A percentile compares a stretch with the other conserved stretches of the same genome.
Evolutionary conservation across 2,888 invertebrate species (phyloP).

Genomic region (Thalpophila matura): DNA sequence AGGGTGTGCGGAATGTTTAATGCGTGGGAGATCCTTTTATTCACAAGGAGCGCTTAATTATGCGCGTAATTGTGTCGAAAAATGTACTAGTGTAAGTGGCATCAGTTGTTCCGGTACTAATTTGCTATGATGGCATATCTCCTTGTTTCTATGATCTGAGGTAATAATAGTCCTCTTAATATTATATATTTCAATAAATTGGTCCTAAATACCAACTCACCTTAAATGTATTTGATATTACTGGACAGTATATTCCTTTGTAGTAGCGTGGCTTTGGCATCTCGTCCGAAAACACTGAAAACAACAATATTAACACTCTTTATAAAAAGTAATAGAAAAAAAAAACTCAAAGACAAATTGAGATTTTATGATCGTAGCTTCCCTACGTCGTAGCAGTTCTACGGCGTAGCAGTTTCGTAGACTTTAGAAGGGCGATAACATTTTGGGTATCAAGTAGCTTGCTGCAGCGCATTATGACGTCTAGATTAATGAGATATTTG

Average conservation of each 20-base stretch:
- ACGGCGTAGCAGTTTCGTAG: conserved; percentile 27
- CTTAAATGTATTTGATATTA: conserved; percentile 96
- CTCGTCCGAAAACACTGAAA: conserved; percentile 75
- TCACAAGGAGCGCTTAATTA: too few species aligned
- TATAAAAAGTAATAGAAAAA: background rate
- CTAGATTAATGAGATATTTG: background rate
- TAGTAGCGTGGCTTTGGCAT: conserved; percentile 94
- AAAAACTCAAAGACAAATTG: background rate
- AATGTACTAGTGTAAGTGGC: too few species aligned
- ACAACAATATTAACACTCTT: background rate
- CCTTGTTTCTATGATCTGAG: too few species aligned
- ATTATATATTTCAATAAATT: too few species aligned
- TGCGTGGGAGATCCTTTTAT: too few species aligned
- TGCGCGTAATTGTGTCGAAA: too few species aligned
- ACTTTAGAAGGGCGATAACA: background rate
- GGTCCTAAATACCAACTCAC: too few species aligned
- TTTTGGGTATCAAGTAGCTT: background rate
- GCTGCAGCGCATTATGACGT: background rate
- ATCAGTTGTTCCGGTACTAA: too few species aligned
- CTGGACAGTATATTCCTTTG: conserved; percentile 96
- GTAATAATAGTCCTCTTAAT: too few species aligned
- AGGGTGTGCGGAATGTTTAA: too few species aligned
- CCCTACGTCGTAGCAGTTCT: conserved; percentile 25
- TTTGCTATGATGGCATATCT: too few species aligned
- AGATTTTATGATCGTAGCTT: background rate